phyloP scores from a whole-genome alignment of 2,888 invertebrate species.

The Graphium colonna region DNA sequence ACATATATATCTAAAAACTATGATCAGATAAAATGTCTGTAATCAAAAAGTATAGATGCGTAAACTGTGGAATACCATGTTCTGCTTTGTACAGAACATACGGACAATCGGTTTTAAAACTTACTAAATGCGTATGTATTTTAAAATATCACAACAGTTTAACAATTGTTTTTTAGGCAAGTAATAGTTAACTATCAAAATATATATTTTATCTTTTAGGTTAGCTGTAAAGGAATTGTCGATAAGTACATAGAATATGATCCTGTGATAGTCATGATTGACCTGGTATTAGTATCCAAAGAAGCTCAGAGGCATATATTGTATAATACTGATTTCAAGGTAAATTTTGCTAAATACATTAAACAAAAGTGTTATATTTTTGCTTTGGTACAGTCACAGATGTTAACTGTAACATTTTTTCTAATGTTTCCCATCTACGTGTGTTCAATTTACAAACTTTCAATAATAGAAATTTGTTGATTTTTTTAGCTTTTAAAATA shows the following conservation, averaged over 20 bases:
- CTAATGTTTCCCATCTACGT: no score
- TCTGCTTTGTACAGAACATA: conserved; percentile 84
- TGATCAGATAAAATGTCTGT: no score
- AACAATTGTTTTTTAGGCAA: no score
- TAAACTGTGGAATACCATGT: conserved; percentile 84
- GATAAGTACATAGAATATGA: conserved; percentile 97
- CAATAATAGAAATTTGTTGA: no score
- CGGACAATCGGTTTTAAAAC: conserved; percentile 85
- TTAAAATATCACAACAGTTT: neutral
- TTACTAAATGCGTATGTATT: conserved; percentile 87
- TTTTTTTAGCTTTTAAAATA: no score
- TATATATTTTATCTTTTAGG: conserved; percentile 76
- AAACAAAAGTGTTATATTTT: no score
- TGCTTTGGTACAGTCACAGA: no score
- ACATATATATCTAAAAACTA: no score
- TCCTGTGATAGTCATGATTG: conserved; percentile 91
- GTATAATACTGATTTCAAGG: conserved; percentile 89
- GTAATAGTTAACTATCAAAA: no score
- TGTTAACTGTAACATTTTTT: no score
- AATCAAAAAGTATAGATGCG: conserved; percentile 76
- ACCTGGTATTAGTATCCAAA: conserved; percentile 88
- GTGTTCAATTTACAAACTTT: no score
- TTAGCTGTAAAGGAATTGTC: conserved; percentile 85
- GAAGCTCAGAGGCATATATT: conserved; percentile 92
- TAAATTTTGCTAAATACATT: conserved; percentile 49